Evolutionary conservation across 2,113 vertebrate genomes (phyloP).

Genomic region (Nothobranchius kuhntae): DNA sequence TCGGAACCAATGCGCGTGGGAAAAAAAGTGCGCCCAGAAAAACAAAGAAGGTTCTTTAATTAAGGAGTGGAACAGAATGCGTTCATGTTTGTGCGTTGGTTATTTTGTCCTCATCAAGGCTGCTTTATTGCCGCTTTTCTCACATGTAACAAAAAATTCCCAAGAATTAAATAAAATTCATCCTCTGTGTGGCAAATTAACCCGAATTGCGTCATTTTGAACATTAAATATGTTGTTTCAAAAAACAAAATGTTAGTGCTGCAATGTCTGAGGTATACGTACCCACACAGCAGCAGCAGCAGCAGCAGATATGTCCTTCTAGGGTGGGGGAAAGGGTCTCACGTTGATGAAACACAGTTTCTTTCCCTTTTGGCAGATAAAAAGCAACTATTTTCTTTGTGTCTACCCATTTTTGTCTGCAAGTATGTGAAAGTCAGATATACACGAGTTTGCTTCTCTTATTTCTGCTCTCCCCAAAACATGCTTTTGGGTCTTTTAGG

Average conservation of each 20-base stretch:
- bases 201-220: conserved; percentile 30
- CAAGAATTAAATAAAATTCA: too few relatives aligned
- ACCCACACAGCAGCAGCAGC: neutral
- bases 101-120: neutral
- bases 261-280: conserved; percentile 22
- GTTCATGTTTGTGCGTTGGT: neutral
- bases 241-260: conserved; percentile 46
- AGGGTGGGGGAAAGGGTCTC: conserved; percentile 46
- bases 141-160: neutral
- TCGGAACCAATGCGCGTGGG: conserved; percentile 13
- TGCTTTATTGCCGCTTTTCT: neutral
- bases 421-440: neutral
- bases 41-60: conserved; percentile 24
- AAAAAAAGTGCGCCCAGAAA: conserved; percentile 4
- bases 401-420: neutral
- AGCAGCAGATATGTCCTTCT: conserved; percentile 59
- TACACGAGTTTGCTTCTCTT: neutral
- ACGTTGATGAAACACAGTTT: conserved; percentile 51
- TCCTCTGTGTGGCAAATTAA: neutral
- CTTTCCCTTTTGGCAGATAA: conserved; percentile 2
- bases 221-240: conserved; percentile 43
- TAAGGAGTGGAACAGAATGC: conserved; percentile 23
- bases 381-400: conserved; percentile 2
- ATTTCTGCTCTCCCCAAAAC: neutral
- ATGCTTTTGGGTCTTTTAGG: neutral